Conservation (phyloP, 2,113 vertebrate genomes). For the Nothoprocta pentlandii region DNA sequence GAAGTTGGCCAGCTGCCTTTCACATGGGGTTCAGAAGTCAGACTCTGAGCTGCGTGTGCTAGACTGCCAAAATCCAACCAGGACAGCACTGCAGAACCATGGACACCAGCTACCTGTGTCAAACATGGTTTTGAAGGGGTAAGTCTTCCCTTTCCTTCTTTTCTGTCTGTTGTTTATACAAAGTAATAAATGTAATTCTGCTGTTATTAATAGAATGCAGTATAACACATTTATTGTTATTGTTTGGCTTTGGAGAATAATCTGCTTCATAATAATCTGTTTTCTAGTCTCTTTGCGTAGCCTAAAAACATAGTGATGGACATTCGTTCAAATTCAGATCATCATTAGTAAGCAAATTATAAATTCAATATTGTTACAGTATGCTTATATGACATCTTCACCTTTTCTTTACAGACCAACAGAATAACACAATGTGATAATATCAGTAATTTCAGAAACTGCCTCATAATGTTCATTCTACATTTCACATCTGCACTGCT, state of each 20-base stretch:
- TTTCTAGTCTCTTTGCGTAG: not conserved
- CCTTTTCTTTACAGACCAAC: not conserved
- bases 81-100: not conserved
- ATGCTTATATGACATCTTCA: not conserved
- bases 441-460: not conserved
- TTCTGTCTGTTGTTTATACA: not conserved
- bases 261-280: not conserved
- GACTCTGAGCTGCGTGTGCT: not conserved
- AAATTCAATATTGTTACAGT: not conserved
- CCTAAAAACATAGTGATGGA: not conserved
- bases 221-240: not conserved
- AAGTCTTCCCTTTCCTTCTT: not conserved
- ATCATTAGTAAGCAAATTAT: not conserved
- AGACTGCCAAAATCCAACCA: not conserved
- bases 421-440: not conserved
- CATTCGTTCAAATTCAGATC: not conserved
- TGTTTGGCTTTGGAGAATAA: not conserved
- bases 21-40: not conserved
- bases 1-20: slow-evolving; percentile 17
- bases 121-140: not conserved
- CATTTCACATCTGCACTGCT: not conserved
- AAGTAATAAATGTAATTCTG: not conserved
- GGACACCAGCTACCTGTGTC: not conserved
- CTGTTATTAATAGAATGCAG: not conserved
- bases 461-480: not conserved